Percentiles rank a stretch among this genome's conserved stretches.
Conservation (phyloP, 92 coral and sea anemone genomes). For the Zoanthus solanderi region DNA sequence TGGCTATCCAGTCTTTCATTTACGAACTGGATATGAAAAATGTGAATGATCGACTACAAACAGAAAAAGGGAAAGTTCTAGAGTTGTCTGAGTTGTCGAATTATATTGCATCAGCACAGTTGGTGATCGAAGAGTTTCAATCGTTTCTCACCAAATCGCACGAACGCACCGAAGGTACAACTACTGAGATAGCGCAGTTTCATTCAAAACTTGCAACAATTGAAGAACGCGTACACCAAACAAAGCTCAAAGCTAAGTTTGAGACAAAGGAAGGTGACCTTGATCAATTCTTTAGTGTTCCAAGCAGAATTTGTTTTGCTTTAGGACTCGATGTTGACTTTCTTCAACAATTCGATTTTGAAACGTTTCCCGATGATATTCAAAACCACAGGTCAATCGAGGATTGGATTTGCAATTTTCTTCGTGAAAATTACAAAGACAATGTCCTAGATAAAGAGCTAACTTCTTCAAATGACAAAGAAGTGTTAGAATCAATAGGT, state of each 20-base stretch:
- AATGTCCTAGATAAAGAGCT: not conserved
- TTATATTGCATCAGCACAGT: constrained; percentile 24
- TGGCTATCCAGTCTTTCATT: constrained; percentile 16
- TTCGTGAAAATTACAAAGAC: constrained; percentile 26
- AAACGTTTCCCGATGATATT: constrained; percentile 33
- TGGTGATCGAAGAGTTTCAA: constrained; percentile 4
- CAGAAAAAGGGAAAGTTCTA: not conserved
- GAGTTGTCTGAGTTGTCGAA: not conserved
- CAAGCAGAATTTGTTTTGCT: constrained; percentile 30
- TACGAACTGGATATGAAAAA: constrained; percentile 14
- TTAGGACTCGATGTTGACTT: constrained; percentile 63
- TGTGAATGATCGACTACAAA: not conserved
- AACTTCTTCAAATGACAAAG: not conserved
- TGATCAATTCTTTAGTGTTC: not conserved
- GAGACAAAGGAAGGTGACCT: not conserved
- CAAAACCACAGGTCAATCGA: constrained; percentile 33
- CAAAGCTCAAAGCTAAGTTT: constrained; percentile 21
- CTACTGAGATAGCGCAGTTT: constrained; percentile 26
- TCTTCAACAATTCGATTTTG: constrained; percentile 38
- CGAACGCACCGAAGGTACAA: constrained; percentile 7
- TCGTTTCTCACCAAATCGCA: not conserved
- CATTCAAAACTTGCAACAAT: constrained; percentile 11
- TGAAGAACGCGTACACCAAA: not conserved
- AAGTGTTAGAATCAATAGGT: constrained; percentile 56
- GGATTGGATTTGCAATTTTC: constrained; percentile 56